A percentile compares a stretch with the other conserved stretches of the same genome.
These are phyloP conservation scores for Equus quagga DNA, from an alignment of 2,113 vertebrate genomes.

Conservation along the genomic window DNA sequence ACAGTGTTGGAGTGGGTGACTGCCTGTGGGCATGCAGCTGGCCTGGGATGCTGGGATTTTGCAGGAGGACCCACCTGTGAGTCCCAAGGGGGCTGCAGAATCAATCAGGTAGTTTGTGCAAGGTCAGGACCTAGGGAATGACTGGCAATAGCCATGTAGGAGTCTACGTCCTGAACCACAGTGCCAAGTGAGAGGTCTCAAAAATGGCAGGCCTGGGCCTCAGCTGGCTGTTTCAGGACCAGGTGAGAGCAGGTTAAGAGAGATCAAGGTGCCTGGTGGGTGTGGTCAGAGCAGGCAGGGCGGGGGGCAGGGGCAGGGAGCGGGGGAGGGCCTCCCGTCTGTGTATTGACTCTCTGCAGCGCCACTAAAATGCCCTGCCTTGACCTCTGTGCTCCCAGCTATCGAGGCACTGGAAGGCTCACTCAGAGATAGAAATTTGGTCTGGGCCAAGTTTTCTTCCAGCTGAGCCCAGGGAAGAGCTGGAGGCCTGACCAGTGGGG, in stretches of 20 bases:
- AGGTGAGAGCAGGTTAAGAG: background rate
- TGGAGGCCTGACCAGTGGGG: background rate
- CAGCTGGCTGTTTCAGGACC: background rate
- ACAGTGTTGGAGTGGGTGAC: background rate
- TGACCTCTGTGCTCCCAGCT: background rate
- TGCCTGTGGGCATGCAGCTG: background rate
- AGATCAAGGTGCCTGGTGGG: background rate
- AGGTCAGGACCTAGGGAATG: background rate
- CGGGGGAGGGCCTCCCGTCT: background rate
- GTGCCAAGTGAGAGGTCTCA: background rate
- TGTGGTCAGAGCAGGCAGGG: background rate
- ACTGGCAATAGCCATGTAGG: background rate
- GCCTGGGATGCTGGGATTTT: background rate
- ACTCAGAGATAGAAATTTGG: background rate
- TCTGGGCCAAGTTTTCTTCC: background rate
- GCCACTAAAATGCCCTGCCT: rapidly evolving
- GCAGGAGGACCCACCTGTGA: background rate
- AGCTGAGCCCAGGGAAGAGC: background rate
- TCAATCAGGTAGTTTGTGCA: too few species aligned
- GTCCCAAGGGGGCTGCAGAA: background rate
- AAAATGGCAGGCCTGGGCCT: background rate
- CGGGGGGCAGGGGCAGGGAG: background rate
- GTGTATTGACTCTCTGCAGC: background rate
- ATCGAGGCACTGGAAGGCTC: background rate
- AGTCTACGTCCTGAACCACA: background rate